Evolutionary conservation across 2,888 invertebrate genomes (phyloP), one percentile per base, ranked within the genome.

Genomic region (Sthenelais limicola): DNA sequence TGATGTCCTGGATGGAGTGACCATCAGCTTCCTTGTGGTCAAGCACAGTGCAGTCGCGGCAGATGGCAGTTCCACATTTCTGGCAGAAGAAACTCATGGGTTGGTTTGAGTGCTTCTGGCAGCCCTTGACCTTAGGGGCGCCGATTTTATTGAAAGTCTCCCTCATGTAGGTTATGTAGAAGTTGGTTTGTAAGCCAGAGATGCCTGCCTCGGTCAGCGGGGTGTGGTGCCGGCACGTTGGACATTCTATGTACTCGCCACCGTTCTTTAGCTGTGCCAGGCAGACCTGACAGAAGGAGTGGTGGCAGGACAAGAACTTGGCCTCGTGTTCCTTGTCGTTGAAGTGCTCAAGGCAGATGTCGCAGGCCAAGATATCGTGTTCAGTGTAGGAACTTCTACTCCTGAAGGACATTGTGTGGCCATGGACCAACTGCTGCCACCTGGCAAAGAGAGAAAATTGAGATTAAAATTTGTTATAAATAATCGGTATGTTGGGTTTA

Each of bases 241-340:
- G 78, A 52, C 78, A 78, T 30, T 78, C 76, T 12, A 78, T 72
- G 62, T 18, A 26, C 38, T 24, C 48, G 33, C 35, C 56, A 32
- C 30, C 51, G 47, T 33, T 35, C 62, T 62, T 62, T 15, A 62
- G 21, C 24, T 62, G 62, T 1, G 21, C 38, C 3, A 62, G 62
- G 18, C 62, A 62, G 2, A 62, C 26, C 47, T 73, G 62, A 49
- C 79, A 79, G 75, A 76, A 79, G 15, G 77, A 74, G 71, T 79
- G 79, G 56, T 79, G 79, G 71, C 79, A 79, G 24, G 73, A 32
- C 43, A 79, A 71, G 35, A 79, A 75, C 71, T 79, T 78, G 3
- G 79, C 76, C 48, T 76, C 73, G 33, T 71, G 76, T 21, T 33
- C 51, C 18, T 56, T 52, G 49, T 78, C 77, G 48, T 79, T 74